phyloP scores from a whole-genome alignment of 2,113 vertebrate species.

The Ceyx melanurus region DNA sequence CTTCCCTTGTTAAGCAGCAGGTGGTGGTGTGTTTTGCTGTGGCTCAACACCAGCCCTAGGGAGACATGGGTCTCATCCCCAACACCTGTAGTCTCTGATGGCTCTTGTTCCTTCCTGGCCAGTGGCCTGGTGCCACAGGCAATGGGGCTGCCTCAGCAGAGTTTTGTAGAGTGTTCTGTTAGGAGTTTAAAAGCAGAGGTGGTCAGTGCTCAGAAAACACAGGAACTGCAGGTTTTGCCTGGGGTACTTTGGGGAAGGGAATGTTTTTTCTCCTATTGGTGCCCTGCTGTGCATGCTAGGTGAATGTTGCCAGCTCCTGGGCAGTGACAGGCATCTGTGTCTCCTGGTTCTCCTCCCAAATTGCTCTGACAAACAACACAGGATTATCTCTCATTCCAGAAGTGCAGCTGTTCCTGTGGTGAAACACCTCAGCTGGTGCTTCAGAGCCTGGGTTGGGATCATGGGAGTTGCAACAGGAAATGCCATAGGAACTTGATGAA shows the following conservation, averaged over 20 bases:
- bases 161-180: fast-evolving
- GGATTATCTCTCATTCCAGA: neutral
- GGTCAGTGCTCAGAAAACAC: neutral
- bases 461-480: neutral
- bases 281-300: fast-evolving
- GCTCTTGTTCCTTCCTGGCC: neutral
- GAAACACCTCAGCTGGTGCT: neutral
- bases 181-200: neutral
- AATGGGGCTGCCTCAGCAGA: neutral
- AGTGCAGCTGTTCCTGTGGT: neutral
- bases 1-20: neutral
- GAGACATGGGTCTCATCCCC: neutral
- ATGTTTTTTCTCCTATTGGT: neutral
- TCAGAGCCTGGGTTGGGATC: neutral
- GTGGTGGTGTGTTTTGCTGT: neutral
- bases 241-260: neutral
- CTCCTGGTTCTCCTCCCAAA: neutral
- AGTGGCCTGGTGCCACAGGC: fast-evolving
- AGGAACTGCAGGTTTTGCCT: neutral
- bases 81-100: neutral
- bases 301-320: neutral
- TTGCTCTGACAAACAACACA: fast-evolving
- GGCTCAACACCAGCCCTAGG: neutral
- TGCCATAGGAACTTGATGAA: neutral
- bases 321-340: neutral